Conservation (phyloP, 2,888 invertebrate species). For the Eubasilissa splendida region DNA sequence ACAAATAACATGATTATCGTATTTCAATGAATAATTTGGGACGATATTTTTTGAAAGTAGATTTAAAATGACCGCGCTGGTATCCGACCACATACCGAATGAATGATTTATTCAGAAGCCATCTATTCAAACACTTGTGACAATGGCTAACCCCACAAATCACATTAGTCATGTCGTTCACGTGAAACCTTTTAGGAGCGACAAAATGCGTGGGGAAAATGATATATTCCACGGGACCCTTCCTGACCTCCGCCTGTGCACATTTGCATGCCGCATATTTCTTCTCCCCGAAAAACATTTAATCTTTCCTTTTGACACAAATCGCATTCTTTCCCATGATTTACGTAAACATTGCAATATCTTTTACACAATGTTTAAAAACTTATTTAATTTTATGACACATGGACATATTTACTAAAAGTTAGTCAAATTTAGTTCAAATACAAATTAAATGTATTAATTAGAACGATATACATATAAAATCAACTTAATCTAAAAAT, state of each 20-base stretch:
- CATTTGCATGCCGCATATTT: constrained; percentile 26
- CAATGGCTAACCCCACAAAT: constrained; percentile 37
- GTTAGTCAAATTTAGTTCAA: no score
- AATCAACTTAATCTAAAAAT: no score
- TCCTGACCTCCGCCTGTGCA: constrained; percentile 18
- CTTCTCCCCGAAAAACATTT: constrained; percentile 26
- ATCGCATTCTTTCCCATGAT: constrained; percentile 8
- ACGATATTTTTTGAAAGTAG: no score
- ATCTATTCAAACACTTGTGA: constrained; percentile 34
- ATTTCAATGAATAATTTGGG: no score
- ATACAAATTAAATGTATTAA: no score
- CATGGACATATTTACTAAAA: no score
- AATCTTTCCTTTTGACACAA: constrained; percentile 24
- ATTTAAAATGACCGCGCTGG: background rate
- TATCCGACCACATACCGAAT: background rate
- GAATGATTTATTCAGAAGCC: constrained; percentile 29
- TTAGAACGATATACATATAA: no score
- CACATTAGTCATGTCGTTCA: constrained; percentile 44
- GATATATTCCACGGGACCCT: constrained; percentile 13
- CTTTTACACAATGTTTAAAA: constrained; percentile 6
- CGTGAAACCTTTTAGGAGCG: constrained; percentile 26
- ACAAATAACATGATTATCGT: no score
- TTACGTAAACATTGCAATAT: background rate
- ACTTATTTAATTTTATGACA: background rate
- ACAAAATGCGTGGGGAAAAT: constrained; percentile 23